Conservation (phyloP, 2,797 vertebrate species). For the Falco peregrinus region DNA sequence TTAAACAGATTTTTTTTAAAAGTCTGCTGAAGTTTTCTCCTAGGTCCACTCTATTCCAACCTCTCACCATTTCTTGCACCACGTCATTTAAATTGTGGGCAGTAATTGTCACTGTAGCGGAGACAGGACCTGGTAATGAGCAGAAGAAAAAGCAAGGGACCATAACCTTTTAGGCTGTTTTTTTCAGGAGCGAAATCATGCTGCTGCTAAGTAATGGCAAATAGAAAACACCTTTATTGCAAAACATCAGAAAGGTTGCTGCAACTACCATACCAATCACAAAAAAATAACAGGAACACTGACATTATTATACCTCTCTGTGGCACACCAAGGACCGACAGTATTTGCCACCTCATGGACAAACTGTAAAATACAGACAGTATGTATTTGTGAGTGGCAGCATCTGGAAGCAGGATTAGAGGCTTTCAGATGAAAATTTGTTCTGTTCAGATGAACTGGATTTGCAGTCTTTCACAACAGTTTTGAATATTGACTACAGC, state of each 20-base stretch:
- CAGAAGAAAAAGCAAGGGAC: not conserved
- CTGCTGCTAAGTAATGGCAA: not conserved
- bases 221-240: not conserved
- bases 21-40: not conserved
- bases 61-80: not conserved
- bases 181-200: not conserved
- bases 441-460: not conserved
- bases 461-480: not conserved
- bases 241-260: not conserved
- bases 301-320: not conserved
- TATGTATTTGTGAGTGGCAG: not conserved
- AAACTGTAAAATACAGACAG: slow-evolving; percentile 5
- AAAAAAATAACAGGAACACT: not conserved
- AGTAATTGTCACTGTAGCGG: not conserved
- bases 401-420: not conserved
- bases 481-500: not conserved
- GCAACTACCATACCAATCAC: not conserved
- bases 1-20: not conserved
- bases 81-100: not conserved
- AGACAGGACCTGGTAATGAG: not conserved
- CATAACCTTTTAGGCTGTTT: not conserved
- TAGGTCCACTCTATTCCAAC: not conserved
- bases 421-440: not conserved
- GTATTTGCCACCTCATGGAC: slow-evolving; percentile 32
- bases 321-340: slow-evolving; percentile 8